Percentiles rank a stretch among this genome's conserved stretches.
Evolutionary conservation across 2,797 vertebrate genomes (phyloP).

Genomic region (Cynodonichthys magdalenae): DNA sequence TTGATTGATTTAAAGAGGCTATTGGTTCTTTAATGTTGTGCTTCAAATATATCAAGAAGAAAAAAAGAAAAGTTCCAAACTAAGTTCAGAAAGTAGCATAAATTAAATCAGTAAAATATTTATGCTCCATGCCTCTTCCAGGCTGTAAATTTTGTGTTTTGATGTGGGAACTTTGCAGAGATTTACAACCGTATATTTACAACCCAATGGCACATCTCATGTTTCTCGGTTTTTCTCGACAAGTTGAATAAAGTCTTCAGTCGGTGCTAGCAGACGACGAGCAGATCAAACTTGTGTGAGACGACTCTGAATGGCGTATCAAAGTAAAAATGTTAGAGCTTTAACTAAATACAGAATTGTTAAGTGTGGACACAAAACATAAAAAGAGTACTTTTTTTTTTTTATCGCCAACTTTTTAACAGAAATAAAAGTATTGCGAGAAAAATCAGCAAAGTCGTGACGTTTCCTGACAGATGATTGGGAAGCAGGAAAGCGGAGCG

Average conservation of each 20-base stretch:
- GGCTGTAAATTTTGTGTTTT: conserved; percentile 62
- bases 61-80: too few species aligned
- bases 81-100: conserved; percentile 42
- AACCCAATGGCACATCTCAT: conserved; percentile 5
- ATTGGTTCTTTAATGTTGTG: conserved; percentile 28
- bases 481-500: not conserved
- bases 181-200: conserved; percentile 36
- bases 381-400: not conserved
- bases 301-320: conserved; percentile 1
- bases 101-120: conserved; percentile 57
- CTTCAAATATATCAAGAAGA: too few species aligned
- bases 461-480: not conserved
- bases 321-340: not conserved
- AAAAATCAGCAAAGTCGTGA: not conserved
- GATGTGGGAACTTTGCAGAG: conserved; percentile 49
- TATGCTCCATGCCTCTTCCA: conserved; percentile 38
- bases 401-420: not conserved
- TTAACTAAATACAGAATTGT: not conserved
- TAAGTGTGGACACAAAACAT: not conserved
- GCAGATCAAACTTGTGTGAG: conserved; percentile 10
- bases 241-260: not conserved
- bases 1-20: conserved; percentile 52
- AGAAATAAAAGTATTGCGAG: not conserved
- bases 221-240: conserved; percentile 13
- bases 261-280: conserved; percentile 10